Percentiles rank a stretch among this genome's conserved stretches.
Evolutionary conservation across 2,113 vertebrate genomes (phyloP).

Genomic region (Morone chrysops): DNA sequence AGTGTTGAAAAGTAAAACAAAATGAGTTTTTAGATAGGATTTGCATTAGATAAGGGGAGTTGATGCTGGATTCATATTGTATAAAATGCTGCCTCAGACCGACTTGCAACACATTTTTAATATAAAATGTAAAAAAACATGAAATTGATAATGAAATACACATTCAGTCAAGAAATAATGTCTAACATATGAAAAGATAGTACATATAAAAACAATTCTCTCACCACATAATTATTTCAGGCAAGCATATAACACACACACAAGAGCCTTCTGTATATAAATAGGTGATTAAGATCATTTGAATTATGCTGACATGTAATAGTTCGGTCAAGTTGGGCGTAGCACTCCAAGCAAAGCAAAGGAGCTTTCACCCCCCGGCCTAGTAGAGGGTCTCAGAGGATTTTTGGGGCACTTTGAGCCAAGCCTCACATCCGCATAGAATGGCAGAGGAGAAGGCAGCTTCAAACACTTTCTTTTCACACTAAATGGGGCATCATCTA

Average conservation of each 20-base stretch:
- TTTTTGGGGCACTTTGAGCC: slow-evolving; percentile 56
- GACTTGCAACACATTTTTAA: neutral
- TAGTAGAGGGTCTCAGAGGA: slow-evolving; percentile 54
- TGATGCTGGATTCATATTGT: neutral
- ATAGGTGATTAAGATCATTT: slow-evolving; percentile 35
- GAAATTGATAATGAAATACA: slow-evolving; percentile 6
- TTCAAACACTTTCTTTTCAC: slow-evolving; percentile 55
- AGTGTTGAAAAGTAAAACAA: neutral
- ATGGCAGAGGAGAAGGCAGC: slow-evolving; percentile 41
- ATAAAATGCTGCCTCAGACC: neutral
- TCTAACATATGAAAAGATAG: neutral
- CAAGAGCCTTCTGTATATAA: neutral
- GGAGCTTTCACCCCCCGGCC: slow-evolving; percentile 45
- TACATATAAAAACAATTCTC: neutral
- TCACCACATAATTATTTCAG: neutral
- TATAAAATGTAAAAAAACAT: neutral
- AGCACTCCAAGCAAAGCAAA: slow-evolving; percentile 19
- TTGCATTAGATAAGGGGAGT: neutral
- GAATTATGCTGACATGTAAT: slow-evolving; percentile 26
- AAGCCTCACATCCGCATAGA: slow-evolving; percentile 51
- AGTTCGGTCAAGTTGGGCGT: slow-evolving; percentile 8
- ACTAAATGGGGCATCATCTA: slow-evolving; percentile 38
- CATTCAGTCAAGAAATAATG: slow-evolving; percentile 6
- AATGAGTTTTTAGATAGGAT: neutral
- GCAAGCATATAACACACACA: neutral